phyloP scores from a whole-genome alignment of 1,140 invertebrate species.

The Pseudoatta argentina region DNA sequence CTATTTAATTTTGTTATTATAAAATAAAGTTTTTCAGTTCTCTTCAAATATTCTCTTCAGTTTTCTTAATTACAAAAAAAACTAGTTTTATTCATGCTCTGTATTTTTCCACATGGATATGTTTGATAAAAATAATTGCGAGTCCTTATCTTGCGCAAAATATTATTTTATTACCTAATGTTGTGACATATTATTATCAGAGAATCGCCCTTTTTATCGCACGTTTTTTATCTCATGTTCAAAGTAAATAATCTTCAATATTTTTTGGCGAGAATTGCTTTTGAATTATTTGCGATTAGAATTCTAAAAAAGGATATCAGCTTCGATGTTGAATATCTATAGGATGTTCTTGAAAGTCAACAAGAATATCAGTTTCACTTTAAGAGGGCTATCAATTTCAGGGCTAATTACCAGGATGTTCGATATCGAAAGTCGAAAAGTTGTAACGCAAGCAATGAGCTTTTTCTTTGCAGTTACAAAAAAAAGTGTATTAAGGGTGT shows the following conservation, averaged over 20 bases:
- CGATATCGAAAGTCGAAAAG: background rate
- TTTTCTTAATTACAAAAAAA: background rate
- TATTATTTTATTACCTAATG: conserved; percentile 14
- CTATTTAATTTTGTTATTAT: background rate
- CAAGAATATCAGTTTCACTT: no score
- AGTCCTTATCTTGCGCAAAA: conserved; percentile 11
- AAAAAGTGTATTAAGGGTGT: conserved; percentile 7
- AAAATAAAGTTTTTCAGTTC: background rate
- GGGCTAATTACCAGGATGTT: background rate
- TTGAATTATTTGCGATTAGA: background rate
- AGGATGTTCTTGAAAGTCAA: background rate
- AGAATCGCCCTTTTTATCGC: no score
- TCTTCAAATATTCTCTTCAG: background rate
- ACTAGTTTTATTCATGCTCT: background rate
- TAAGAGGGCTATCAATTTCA: background rate
- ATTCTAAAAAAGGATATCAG: background rate
- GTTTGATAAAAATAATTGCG: background rate
- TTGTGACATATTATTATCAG: background rate
- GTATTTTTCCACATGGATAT: background rate
- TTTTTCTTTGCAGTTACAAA: background rate
- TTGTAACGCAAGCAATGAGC: no score
- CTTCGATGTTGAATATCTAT: background rate
- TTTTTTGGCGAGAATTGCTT: background rate
- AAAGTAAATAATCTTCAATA: background rate
- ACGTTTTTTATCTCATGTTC: background rate